Base-by-base conservation (phyloP, 2,797 vertebrate genomes). In the Sebastes cheni region DNA sequence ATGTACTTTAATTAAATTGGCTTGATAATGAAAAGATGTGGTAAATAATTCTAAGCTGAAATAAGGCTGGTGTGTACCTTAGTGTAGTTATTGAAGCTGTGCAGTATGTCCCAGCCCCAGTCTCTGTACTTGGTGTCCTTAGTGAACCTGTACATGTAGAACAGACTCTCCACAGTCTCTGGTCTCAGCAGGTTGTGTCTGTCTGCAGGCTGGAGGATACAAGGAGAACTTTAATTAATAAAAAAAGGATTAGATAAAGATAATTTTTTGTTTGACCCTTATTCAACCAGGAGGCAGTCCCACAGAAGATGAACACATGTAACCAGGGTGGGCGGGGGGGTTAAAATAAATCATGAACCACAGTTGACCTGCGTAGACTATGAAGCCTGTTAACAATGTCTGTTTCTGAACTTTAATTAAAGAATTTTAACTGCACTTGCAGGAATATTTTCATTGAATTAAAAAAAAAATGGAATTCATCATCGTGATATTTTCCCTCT, bases 51-150 rank as follows among this genome's bases (percentile, higher is more conserved):
- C 42, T 8, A 20, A 46, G 3, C 50, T 52, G 0, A 52, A 34
- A 13, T 22, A 18, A 42, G 27, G n/a, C 36, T 65, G 50, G 5
- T 46, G 23, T 16, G 58, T 95, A 99, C 98, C 96, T 97, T 95
- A 0, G 98, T 96, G 91, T 97, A 96, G 64, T 95, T 96, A 83
- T 98, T 98, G 94, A 99, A 99, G 95, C 92, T 99, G 89, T 96
- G 96, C 65, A 99, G 92, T 36, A 99, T 97, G 73, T 98, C 96
- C 98, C 98, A 99, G 80, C 98, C 98, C 98, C 98, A 99, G 82
- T 99, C 97, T 91, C 97, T 96, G 92, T 99, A 99, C 92, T 98
- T 98, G 72, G 81, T 92, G 83, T 99, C 96, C 36, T 96, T 95
- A 0, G 98, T 99, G 89, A 97, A 96, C 56, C 97, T 95, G 89